Conservation (phyloP, 2,797 vertebrate species). For the Luscinia megarhynchos region DNA sequence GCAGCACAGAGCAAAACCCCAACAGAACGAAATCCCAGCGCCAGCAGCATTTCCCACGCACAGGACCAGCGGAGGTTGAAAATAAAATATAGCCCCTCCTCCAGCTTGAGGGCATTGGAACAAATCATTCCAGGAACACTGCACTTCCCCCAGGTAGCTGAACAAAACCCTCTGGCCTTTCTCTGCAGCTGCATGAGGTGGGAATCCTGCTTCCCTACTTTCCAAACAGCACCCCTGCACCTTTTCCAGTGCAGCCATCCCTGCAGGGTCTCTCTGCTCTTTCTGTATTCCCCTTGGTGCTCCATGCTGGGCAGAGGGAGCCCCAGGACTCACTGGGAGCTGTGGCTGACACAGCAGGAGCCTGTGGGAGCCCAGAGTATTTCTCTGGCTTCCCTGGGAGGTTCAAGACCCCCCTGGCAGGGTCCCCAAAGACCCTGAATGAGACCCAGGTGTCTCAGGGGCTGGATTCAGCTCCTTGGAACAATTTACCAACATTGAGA, state of each 20-base stretch:
- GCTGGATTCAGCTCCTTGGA: no score
- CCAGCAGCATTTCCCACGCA: neutral
- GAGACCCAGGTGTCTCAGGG: no score
- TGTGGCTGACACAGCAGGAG: neutral
- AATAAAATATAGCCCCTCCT: neutral
- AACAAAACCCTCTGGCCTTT: neutral
- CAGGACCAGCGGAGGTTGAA: rapidly evolving
- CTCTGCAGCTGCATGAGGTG: neutral
- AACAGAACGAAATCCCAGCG: neutral
- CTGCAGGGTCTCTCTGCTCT: neutral
- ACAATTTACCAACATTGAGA: no score
- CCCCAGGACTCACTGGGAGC: neutral
- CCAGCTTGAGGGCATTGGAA: neutral
- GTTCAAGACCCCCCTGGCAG: no score
- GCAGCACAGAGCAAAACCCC: neutral
- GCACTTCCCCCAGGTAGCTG: neutral
- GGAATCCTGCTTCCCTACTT: neutral
- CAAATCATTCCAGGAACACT: rapidly evolving
- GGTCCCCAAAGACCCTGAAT: no score
- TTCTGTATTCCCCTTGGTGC: neutral
- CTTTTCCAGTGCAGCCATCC: neutral
- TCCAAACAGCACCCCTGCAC: neutral
- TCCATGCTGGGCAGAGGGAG: neutral
- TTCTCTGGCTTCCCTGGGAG: no score
- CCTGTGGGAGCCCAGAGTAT: no score